Base-by-base conservation (phyloP, 2,113 vertebrate genomes). In the Thymallus thymallus region DNA sequence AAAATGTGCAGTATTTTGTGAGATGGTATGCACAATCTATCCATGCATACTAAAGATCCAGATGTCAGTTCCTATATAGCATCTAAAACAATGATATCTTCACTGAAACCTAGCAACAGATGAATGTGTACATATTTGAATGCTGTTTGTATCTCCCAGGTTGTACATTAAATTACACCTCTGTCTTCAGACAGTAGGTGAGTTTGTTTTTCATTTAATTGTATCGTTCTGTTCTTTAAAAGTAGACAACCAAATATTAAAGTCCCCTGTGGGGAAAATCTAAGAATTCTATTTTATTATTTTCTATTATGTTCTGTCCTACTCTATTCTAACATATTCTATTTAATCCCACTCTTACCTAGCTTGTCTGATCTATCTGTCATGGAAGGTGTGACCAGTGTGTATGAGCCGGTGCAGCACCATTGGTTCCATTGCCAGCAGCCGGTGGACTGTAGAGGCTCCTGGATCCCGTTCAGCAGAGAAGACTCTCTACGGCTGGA, bases 351-450 rank as follows among this genome's bases (percentile, higher is more conserved):
- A 60, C n/a, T n/a, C 56, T 22, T 16, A 16, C 56, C 4, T 6
- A 16, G 18, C 9, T 60, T 60, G 5, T 23, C n/a, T 60, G 18
- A n/a, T 6, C 5, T 95, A 87, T 22, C n/a, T 16, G 56, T n/a
- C n/a, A 13, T 14, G 56, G 16, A 91, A 10, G 56, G 82, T 0
- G 81, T 71, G 2, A 62, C 26, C 18, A 68, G 72, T 26, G 24
- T 72, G 0, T 95, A 94, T 58, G 93, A 93, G 23, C 79, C 91
- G 0, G 92, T 96, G 45, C 86, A 65, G 29, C 91, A 93, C 9
- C 94, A 96, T 80, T 96, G 95, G 95, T 96, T 95, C 77, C 92
- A 93, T 79, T 88, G 93, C 89, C 91, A 88, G 79, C 80, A 82
- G 26, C 69, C 83, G 29, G 16, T 14, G 12, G 93, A 92, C 61